A percentile compares a stretch with the other conserved stretches of the same genome.
These are phyloP conservation scores for Osmerus eperlanus DNA, from an alignment of 2,113 vertebrate genomes.

Conservation along the genomic window DNA sequence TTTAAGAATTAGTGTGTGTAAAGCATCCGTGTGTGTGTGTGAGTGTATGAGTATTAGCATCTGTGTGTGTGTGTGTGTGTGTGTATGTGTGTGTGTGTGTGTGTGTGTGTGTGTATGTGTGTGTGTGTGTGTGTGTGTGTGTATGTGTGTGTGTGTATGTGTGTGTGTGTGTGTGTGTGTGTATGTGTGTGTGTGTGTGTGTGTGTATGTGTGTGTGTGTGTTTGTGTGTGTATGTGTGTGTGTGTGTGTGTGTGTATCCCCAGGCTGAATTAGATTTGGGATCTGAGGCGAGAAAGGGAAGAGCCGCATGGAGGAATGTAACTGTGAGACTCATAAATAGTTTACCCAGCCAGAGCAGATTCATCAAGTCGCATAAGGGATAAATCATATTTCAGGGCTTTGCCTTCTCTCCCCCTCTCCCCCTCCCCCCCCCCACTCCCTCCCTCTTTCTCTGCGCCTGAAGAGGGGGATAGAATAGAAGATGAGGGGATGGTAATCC, in stretches of 20 bases:
- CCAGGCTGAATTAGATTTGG: constrained; percentile 73
- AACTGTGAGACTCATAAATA: constrained; percentile 79
- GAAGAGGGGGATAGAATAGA: constrained; percentile 57
- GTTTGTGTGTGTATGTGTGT: constrained; percentile 21
- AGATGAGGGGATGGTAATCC: constrained; percentile 56
- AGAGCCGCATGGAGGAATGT: constrained; percentile 75
- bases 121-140: neutral
- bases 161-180: constrained; percentile 20
- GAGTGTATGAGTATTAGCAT: constrained; percentile 8
- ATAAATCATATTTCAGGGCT: constrained; percentile 69
- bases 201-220: constrained; percentile 22
- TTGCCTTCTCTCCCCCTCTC: constrained; percentile 23
- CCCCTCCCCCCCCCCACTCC: constrained; percentile 7
- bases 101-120: constrained; percentile 47
- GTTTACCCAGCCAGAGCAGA: constrained; percentile 78
- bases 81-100: constrained; percentile 37
- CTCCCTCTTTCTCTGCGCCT: constrained; percentile 39
- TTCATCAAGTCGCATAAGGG: constrained; percentile 76
- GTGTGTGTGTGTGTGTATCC: constrained; percentile 50
- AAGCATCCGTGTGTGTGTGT: neutral
- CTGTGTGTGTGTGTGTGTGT: constrained; percentile 33
- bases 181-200: neutral
- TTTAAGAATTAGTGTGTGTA: neutral
- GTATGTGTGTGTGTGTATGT: constrained; percentile 22
- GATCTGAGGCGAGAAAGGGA: constrained; percentile 62